Evolutionary conservation across 1,140 invertebrate species (phyloP).

Genomic region (Hetaerina americana): DNA sequence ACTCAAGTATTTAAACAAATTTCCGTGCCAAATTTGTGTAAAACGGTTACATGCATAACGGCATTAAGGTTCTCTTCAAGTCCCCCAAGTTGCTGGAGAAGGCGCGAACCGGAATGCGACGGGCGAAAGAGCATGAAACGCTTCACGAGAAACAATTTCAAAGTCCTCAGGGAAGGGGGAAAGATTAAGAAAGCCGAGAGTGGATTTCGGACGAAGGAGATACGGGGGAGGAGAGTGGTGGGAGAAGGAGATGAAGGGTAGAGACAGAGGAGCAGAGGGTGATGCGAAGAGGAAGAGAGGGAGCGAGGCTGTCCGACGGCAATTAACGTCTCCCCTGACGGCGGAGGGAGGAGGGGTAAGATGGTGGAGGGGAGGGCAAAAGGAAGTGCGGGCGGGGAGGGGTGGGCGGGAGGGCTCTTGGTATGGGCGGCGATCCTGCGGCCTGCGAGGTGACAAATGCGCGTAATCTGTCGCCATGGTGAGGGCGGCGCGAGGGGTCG

Average conservation of each 20-base stretch:
- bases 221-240: no score
- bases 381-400: not conserved
- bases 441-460: not conserved
- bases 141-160: not conserved
- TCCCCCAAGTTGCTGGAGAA: no score
- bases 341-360: not conserved
- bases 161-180: not conserved
- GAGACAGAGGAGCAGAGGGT: no score
- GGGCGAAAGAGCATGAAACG: no score
- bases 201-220: no score
- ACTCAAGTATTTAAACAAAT: no score
- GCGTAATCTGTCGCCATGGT: not conserved
- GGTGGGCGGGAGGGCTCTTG: not conserved
- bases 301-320: not conserved
- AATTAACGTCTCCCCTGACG: not conserved
- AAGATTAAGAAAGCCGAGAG: not conserved
- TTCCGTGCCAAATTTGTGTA: no score
- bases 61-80: no score
- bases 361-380: not conserved
- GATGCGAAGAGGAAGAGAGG: not conserved
- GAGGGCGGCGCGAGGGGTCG: not conserved
- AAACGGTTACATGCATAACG: no score
- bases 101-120: no score
- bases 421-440: not conserved
- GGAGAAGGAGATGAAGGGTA: no score